Base-by-base conservation (phyloP, 2,113 vertebrate genomes). In the Astatotilapia flaviijosephi region DNA sequence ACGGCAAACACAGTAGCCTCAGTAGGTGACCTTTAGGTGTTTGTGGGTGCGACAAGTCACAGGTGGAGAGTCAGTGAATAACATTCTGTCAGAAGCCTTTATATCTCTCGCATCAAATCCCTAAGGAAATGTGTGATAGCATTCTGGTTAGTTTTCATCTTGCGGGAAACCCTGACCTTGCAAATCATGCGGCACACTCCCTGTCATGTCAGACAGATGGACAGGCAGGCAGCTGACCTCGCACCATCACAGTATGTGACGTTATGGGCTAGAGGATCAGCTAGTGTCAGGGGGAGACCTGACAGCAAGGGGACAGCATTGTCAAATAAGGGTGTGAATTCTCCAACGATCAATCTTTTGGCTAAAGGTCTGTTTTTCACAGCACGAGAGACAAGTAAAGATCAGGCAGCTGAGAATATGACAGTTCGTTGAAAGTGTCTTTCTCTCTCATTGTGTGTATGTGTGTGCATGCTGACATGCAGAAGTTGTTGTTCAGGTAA, bases 161-260 rank as follows among this genome's bases (percentile, higher is more conserved):
- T 13, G 37, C 21, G 28, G 81, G 68, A 92, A 91, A 58, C 45
- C 68, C 92, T 93, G 95, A 95, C 62, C 1, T 7, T 2, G 82
- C 92, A 88, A 14, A 84, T 84, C 90, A 35, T 5, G 8, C 9
- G 56, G 82, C 79, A 9, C 42, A 15, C 23, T 82, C 40, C 13
- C 85, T 33, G 87, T 84, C 88, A 31, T 35, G 82, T 83, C 89
- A 51, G 85, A 88, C 87, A 88, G 88, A 89, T 77, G 86, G 92
- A 94, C 88, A 40, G 92, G 91, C 94, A 89, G 90, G 81, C 91
- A 19, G 51, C 84, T 89, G 94, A 93, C 93, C 90, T 89, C 82
- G 21, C 37, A 53, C 55, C 88, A 80, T 62, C 35, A 10, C 45
- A 3, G 58, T 93, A 89, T 87, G 92, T 84, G 86, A 93, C 90